phyloP scores from a whole-genome alignment of 35 echinoderm and acorn worm genomes.

The Amphiura filiformis region DNA sequence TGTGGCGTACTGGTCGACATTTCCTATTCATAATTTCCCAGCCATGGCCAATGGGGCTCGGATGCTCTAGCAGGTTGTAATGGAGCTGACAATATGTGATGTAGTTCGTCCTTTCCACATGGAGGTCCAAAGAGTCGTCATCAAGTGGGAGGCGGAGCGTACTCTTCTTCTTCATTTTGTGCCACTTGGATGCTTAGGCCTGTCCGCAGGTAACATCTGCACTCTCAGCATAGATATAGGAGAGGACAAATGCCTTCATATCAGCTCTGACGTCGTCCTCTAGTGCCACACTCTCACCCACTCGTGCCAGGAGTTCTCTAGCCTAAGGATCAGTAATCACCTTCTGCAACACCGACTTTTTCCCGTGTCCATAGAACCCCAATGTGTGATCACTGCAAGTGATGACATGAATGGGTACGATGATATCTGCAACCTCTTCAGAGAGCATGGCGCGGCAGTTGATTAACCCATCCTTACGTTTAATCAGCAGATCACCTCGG shows the following conservation, averaged over 20 bases:
- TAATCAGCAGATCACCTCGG: constrained; percentile 18
- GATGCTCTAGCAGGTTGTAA: constrained; percentile 14
- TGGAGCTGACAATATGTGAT: constrained; percentile 10
- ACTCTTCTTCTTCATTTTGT: constrained; percentile 36
- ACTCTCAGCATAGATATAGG: constrained; percentile 34
- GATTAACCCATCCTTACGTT: constrained; percentile 11
- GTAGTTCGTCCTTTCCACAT: constrained; percentile 39
- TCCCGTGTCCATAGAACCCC: constrained; percentile 18
- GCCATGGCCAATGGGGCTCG: constrained; percentile 49
- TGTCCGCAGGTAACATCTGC: not conserved
- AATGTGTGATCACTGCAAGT: constrained; percentile 31
- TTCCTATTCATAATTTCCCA: not conserved
- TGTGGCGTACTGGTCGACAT: not conserved
- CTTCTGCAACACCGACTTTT: constrained; percentile 36
- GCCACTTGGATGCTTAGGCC: constrained; percentile 47
- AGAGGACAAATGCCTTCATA: constrained; percentile 45
- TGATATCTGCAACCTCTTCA: constrained; percentile 27
- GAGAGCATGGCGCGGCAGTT: not conserved
- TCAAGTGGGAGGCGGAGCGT: constrained; percentile 29
- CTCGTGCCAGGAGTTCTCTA: not conserved
- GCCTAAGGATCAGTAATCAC: constrained; percentile 8
- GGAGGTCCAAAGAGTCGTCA: constrained; percentile 33
- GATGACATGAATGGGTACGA: constrained; percentile 38
- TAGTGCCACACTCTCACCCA: not conserved
- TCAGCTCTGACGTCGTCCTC: constrained; percentile 9